phyloP scores from a whole-genome alignment of 2,888 invertebrate species.

The Athripsodes cinereus region DNA sequence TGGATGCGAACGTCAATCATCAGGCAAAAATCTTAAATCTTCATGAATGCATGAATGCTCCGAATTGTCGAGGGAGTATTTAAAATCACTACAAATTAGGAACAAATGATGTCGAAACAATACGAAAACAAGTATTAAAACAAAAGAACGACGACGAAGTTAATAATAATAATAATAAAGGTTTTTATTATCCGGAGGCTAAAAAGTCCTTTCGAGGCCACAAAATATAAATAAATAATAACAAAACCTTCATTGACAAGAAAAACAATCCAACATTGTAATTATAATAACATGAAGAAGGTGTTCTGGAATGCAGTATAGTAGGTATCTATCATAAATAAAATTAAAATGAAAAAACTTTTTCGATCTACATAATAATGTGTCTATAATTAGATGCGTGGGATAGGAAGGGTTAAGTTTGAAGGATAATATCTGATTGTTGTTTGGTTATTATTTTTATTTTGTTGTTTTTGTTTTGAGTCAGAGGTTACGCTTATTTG shows the following conservation, averaged over 20 bases:
- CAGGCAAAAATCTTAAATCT: too few relatives aligned
- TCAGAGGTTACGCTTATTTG: not conserved
- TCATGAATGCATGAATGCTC: too few relatives aligned
- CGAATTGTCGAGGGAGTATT: too few relatives aligned
- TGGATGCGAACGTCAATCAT: too few relatives aligned
- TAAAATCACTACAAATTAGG: too few relatives aligned
- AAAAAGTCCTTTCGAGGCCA: not conserved
- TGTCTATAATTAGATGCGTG: not conserved
- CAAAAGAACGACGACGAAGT: too few relatives aligned
- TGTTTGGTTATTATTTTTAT: not conserved
- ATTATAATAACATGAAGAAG: not conserved
- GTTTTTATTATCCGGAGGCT: not conserved
- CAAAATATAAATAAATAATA: too few relatives aligned
- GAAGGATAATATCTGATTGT: not conserved
- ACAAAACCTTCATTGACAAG: not conserved
- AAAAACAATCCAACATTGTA: not conserved
- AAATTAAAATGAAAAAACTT: not conserved
- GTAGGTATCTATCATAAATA: not conserved
- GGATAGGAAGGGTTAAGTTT: not conserved
- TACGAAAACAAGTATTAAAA: too few relatives aligned
- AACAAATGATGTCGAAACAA: too few relatives aligned
- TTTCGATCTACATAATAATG: not conserved
- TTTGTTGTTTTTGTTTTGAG: not conserved
- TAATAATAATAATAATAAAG: not conserved
- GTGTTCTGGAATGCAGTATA: not conserved